Conservation (phyloP, 2,797 vertebrate genomes). For the Crocodylus rhombifer region DNA sequence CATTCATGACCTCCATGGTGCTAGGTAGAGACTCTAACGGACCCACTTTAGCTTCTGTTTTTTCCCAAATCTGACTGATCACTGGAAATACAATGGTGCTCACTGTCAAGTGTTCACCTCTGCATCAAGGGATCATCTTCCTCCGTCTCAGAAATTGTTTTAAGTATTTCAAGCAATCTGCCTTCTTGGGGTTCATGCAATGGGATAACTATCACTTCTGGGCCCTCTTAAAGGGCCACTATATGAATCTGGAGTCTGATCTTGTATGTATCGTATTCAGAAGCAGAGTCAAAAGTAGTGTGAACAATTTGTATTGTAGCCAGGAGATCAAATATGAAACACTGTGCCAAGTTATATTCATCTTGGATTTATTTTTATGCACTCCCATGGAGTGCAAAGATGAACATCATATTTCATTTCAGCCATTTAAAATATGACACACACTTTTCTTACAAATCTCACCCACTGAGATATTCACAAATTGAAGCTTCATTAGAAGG, state of each 20-base stretch:
- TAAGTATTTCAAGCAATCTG: background rate
- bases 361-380: conserved; percentile 16
- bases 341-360: background rate
- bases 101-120: background rate
- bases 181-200: background rate
- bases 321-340: background rate
- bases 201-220: background rate
- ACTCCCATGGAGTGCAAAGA: background rate
- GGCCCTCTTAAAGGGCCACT: background rate
- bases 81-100: background rate
- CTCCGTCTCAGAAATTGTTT: background rate
- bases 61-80: background rate
- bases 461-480: background rate
- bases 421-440: background rate
- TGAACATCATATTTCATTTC: background rate
- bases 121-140: background rate
- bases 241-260: background rate
- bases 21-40: background rate
- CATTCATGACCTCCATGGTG: background rate
- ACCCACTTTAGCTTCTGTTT: background rate
- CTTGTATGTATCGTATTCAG: background rate
- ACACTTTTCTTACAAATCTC: conserved; percentile 1
- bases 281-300: background rate
- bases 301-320: background rate
- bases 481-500: background rate